Percentiles rank a stretch among this genome's conserved stretches.
phyloP scores from a whole-genome alignment of 2,113 vertebrate genomes.

The Hemichromis elongatus region DNA sequence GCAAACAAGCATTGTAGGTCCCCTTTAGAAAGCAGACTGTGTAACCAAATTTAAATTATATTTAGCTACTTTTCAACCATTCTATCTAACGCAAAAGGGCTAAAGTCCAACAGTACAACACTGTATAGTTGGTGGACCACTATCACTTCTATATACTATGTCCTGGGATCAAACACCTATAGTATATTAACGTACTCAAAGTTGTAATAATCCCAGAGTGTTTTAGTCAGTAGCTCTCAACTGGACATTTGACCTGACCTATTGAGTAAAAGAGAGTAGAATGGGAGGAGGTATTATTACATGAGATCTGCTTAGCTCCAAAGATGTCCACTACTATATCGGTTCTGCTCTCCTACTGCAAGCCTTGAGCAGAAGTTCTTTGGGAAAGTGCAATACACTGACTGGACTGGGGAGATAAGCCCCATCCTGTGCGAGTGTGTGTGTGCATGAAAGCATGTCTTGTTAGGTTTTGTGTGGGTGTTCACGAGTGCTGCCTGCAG shows the following conservation, averaged over 20 bases:
- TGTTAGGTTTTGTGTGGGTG: slow-evolving; percentile 37
- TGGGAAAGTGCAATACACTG: slow-evolving; percentile 28
- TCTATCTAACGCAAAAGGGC: neutral
- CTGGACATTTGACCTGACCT: slow-evolving; percentile 46
- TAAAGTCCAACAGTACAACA: neutral
- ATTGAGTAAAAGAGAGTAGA: slow-evolving; percentile 15
- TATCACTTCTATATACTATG: neutral
- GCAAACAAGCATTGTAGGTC: neutral
- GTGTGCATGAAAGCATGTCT: slow-evolving; percentile 6
- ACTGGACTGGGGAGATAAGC: slow-evolving; percentile 50
- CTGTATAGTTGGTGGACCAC: neutral
- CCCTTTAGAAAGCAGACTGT: neutral
- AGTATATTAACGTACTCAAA: neutral
- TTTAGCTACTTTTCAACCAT: neutral
- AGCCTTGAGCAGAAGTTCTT: slow-evolving; percentile 38
- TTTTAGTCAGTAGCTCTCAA: neutral
- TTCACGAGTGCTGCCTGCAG: slow-evolving; percentile 49
- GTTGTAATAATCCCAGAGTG: slow-evolving; percentile 16
- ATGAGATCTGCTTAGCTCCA: slow-evolving; percentile 30
- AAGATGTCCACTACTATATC: slow-evolving; percentile 42
- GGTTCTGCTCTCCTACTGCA: slow-evolving; percentile 8
- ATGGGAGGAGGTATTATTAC: slow-evolving; percentile 17
- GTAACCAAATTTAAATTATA: neutral
- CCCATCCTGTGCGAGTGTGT: neutral
- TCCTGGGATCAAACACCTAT: slow-evolving; percentile 1